These are phyloP conservation scores for Phalacrocorax aristotelis DNA, from an alignment of 2,113 vertebrate genomes.

Conservation along the genomic window DNA sequence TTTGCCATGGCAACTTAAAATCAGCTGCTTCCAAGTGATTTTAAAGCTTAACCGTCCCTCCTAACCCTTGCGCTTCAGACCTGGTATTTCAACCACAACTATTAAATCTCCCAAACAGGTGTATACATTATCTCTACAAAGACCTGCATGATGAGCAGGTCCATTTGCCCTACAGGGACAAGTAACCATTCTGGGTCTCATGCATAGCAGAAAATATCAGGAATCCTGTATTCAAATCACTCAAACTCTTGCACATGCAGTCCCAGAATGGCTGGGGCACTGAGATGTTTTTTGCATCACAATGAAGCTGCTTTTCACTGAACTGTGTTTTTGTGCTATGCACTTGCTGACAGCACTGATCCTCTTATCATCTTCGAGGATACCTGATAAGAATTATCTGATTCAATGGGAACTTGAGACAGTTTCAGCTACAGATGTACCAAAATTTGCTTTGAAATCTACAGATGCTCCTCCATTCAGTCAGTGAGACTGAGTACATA, in stretches of 20 bases:
- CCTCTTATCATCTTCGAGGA: conserved; percentile 37
- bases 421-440: conserved; percentile 11
- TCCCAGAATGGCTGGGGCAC: not conserved
- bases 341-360: conserved; percentile 25
- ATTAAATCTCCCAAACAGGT: conserved; percentile 56
- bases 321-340: conserved; percentile 3
- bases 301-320: not conserved
- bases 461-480: not conserved
- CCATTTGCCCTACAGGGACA: conserved; percentile 48
- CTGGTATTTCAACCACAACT: conserved; percentile 46
- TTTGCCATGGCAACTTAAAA: conserved; percentile 80
- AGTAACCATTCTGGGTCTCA: conserved; percentile 17
- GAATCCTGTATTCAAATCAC: conserved; percentile 63
- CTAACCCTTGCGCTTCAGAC: conserved; percentile 41
- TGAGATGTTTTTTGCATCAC: conserved; percentile 35
- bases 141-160: conserved; percentile 56
- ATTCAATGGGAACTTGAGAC: conserved; percentile 47
- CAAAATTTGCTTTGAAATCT: conserved; percentile 32
- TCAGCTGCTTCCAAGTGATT: conserved; percentile 70
- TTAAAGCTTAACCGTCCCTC: conserved; percentile 67
- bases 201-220: conserved; percentile 17
- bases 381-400: conserved; percentile 58
- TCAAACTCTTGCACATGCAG: not conserved
- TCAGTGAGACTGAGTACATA: not conserved
- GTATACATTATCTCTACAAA: conserved; percentile 52